phyloP scores from a whole-genome alignment of 2,113 vertebrate species.

The Psammodynastes pulverulentus region DNA sequence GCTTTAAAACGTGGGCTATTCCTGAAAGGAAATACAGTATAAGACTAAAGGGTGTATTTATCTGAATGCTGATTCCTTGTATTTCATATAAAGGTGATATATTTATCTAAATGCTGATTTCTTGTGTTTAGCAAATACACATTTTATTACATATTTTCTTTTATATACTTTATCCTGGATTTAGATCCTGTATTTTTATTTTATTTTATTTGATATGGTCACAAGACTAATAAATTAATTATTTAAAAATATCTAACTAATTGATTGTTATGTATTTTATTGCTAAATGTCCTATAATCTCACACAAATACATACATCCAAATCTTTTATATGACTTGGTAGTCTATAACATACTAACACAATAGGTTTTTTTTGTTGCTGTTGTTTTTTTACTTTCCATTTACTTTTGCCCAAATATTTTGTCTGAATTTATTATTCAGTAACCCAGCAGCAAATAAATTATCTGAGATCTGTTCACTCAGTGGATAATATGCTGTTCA shows the following conservation, averaged over 20 bases:
- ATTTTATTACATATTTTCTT: background rate
- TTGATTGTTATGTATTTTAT: background rate
- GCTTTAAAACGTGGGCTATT: background rate
- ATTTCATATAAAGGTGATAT: background rate
- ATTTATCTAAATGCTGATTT: background rate
- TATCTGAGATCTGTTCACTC: background rate
- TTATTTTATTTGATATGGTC: background rate
- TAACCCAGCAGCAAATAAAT: background rate
- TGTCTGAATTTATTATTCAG: background rate
- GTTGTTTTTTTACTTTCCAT: background rate
- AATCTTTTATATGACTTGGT: background rate
- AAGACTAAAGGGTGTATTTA: background rate
- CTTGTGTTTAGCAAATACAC: background rate
- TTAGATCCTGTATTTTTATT: background rate
- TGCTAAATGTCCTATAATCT: background rate
- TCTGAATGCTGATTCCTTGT: background rate
- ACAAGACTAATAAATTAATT: background rate
- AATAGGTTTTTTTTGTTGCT: background rate
- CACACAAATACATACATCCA: background rate
- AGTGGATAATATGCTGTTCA: background rate
- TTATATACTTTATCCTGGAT: background rate
- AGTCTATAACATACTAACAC: background rate
- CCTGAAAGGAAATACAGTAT: background rate
- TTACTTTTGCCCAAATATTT: background rate
- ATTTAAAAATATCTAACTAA: background rate